A percentile compares a stretch with the other conserved stretches of the same genome.
phyloP scores from a whole-genome alignment of 1,140 invertebrate genomes.

The Chelonus insularis region DNA sequence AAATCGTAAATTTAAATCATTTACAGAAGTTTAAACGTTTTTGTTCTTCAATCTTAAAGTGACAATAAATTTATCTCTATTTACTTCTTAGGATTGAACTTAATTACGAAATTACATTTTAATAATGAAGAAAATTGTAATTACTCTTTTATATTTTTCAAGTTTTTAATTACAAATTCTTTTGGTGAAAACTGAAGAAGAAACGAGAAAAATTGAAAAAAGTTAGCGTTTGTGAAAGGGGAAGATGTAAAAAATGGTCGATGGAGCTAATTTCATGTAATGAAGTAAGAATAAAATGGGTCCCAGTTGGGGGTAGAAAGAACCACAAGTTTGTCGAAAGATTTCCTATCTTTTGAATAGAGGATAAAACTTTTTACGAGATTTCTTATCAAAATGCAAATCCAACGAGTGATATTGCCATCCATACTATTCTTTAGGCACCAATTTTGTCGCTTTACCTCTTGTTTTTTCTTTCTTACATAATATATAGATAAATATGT shows the following conservation, averaged over 20 bases:
- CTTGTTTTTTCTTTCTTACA: constrained; percentile 27
- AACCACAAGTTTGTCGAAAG: constrained; percentile 31
- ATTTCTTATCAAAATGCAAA: constrained; percentile 62
- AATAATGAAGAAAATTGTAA: neutral
- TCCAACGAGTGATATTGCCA: constrained; percentile 45
- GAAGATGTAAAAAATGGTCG: constrained; percentile 33
- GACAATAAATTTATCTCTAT: no score
- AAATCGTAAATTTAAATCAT: no score
- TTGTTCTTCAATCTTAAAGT: no score
- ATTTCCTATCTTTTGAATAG: constrained; percentile 37
- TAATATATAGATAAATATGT: no score
- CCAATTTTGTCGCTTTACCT: constrained; percentile 19
- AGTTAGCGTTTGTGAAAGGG: constrained; percentile 21
- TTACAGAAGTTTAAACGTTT: no score
- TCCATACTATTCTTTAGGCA: constrained; percentile 12
- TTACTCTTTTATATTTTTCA: constrained; percentile 1
- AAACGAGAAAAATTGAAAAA: constrained; percentile 13
- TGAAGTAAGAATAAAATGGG: constrained; percentile 57
- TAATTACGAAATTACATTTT: no score
- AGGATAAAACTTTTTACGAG: constrained; percentile 50
- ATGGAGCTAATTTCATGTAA: constrained; percentile 55
- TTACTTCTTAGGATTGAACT: no score
- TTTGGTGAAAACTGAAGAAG: neutral
- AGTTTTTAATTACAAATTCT: constrained; percentile 25
- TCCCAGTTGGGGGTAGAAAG: constrained; percentile 19